Evolutionary conservation across 2,797 vertebrate species (phyloP).

Genomic region (Lepilemur septentrionalis): DNA sequence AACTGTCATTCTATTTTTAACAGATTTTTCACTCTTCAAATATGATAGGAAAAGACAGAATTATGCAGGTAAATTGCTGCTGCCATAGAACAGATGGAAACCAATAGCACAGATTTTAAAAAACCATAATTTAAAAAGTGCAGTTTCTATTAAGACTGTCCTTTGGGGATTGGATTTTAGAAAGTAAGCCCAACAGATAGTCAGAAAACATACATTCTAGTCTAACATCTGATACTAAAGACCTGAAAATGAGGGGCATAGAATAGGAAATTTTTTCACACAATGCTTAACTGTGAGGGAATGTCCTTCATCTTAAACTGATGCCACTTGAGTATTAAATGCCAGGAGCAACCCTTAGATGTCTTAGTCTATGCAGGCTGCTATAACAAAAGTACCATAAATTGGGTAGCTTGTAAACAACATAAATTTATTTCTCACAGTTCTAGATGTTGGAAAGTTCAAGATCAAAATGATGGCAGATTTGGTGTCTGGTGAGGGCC

Average conservation of each 20-base stretch:
- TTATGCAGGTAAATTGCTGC: not conserved
- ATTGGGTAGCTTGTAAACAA: not conserved
- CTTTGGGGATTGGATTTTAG: not conserved
- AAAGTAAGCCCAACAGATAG: not conserved
- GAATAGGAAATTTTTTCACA: not conserved
- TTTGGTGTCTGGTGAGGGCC: not conserved
- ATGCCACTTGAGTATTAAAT: not conserved
- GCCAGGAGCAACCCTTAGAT: not conserved
- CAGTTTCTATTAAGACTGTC: not conserved
- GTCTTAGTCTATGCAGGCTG: not conserved
- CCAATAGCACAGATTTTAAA: not conserved
- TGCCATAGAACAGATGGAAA: not conserved
- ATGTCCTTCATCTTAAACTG: not conserved
- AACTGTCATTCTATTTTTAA: conserved; percentile 50
- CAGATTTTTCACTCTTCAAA: conserved; percentile 21
- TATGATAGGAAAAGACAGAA: not conserved
- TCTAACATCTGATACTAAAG: not conserved
- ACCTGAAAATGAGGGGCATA: not conserved
- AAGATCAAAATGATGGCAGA: not conserved
- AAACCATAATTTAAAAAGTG: not conserved
- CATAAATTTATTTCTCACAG: not conserved
- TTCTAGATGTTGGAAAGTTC: not conserved
- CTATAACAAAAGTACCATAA: not conserved
- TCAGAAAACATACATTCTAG: not conserved
- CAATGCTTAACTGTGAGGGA: not conserved